Evolutionary conservation across 2,797 vertebrate species (phyloP).

Genomic region (Myotis vivesi): DNA sequence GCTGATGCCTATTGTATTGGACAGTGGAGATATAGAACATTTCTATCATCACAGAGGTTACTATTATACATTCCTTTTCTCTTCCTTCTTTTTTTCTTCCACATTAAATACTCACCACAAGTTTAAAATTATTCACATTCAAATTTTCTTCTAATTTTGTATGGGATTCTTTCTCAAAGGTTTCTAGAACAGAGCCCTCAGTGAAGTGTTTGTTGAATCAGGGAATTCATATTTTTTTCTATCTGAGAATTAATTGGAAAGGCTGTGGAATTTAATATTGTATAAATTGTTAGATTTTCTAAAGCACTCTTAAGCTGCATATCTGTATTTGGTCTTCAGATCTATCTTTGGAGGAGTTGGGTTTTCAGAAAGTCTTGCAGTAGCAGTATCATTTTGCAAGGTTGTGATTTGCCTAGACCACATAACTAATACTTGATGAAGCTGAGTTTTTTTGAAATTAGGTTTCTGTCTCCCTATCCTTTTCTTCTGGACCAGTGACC

Average conservation of each 20-base stretch:
- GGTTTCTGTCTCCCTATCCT: not conserved
- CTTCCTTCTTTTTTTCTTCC: not conserved
- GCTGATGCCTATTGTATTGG: not conserved
- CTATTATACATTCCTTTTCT: not conserved
- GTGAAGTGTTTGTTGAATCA: not conserved
- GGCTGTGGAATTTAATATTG: not conserved
- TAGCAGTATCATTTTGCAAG: not conserved
- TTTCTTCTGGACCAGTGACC: not conserved
- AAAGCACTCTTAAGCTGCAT: not conserved
- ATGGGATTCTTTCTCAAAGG: not conserved
- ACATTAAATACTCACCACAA: not conserved
- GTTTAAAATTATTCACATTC: constrained; percentile 13
- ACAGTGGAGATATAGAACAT: not conserved
- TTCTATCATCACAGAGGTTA: not conserved
- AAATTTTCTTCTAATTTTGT: constrained; percentile 16
- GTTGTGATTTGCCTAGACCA: not conserved
- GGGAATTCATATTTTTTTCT: not conserved
- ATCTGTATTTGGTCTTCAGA: constrained; percentile 5
- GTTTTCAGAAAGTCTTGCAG: not conserved
- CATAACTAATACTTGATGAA: not conserved
- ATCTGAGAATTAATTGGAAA: not conserved
- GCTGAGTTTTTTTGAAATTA: not conserved
- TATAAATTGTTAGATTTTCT: not conserved
- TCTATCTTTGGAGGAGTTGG: not conserved
- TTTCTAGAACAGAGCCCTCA: not conserved